Evolutionary conservation across 2,113 vertebrate species (phyloP).

Genomic region (Rhagologus leucostigma): DNA sequence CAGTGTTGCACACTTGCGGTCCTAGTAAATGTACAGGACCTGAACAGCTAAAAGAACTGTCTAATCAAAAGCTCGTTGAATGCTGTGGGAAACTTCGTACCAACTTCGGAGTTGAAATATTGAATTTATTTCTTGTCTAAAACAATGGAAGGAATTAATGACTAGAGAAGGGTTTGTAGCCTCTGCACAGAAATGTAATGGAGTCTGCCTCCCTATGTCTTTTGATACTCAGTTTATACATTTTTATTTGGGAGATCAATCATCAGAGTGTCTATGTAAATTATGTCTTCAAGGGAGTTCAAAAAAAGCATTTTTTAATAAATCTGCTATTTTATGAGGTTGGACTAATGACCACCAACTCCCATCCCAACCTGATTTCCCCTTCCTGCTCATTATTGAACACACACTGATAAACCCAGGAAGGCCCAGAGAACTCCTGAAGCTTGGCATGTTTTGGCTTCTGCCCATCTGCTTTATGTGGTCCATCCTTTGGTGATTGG

Average conservation of each 20-base stretch:
- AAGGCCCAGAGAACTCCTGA: neutral
- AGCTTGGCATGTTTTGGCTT: neutral
- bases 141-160: neutral
- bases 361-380: neutral
- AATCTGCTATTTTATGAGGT: neutral
- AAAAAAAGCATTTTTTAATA: neutral
- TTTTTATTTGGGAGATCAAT: neutral
- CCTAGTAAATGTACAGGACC: neutral
- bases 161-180: neutral
- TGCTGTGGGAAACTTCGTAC: neutral
- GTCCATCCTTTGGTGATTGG: neutral
- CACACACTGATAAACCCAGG: neutral
- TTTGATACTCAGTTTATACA: neutral
- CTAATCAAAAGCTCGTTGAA: slow-evolving; percentile 25
- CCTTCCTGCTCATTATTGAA: neutral
- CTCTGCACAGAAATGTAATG: neutral
- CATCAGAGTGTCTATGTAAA: neutral
- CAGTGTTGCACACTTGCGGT: neutral
- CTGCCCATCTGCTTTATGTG: neutral
- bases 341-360: neutral
- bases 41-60: neutral
- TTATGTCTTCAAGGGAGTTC: neutral
- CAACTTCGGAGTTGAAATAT: neutral
- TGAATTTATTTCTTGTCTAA: neutral
- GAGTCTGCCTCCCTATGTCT: neutral